phyloP scores from a whole-genome alignment of 2,888 invertebrate species.

The Andrena marginata region DNA sequence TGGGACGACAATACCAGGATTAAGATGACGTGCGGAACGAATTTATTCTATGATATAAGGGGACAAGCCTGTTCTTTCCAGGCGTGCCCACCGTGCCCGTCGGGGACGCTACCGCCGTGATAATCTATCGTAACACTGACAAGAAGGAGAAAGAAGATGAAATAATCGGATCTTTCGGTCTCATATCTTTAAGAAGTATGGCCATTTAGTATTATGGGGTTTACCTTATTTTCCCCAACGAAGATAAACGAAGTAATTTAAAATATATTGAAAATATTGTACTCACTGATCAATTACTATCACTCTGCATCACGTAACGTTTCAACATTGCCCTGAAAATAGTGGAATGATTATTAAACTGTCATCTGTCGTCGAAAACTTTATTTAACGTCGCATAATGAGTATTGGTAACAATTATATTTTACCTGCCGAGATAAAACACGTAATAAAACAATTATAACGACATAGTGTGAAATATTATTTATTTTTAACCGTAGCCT shows the following conservation, averaged over 20 bases:
- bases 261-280: background rate
- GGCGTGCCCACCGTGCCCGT: no score
- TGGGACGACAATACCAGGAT: no score
- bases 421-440: background rate
- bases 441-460: conserved; percentile 20
- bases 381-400: background rate
- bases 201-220: background rate
- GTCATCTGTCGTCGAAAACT: background rate
- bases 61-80: no score
- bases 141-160: no score
- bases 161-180: no score
- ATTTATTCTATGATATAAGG: no score
- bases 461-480: conserved; percentile 9
- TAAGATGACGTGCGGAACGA: no score
- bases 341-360: background rate
- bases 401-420: background rate
- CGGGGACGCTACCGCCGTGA: no score
- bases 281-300: background rate
- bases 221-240: background rate
- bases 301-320: background rate
- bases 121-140: no score
- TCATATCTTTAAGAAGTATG: background rate
- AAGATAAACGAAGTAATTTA: background rate
- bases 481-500: conserved; percentile 34
- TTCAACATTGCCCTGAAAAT: background rate